Percentiles rank a stretch among this genome's conserved stretches.
These are phyloP conservation scores for Anadara kagoshimensis DNA, from an alignment of 1,140 invertebrate species.

Conservation along the genomic window DNA sequence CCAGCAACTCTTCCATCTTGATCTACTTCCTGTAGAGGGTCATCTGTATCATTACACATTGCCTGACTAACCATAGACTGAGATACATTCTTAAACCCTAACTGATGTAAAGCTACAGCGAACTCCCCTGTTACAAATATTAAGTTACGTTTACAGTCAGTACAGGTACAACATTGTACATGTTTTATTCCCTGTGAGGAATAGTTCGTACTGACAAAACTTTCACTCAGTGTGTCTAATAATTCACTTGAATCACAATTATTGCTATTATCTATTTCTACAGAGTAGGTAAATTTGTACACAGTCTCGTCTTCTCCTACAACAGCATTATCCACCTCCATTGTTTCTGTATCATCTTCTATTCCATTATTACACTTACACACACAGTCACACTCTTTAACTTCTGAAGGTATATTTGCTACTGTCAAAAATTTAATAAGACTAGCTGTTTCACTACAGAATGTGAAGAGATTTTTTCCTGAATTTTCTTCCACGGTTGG, in stretches of 20 bases:
- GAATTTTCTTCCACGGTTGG: slow-evolving; percentile 33
- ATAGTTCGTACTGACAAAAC: too few relatives aligned
- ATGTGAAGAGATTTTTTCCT: slow-evolving; percentile 53
- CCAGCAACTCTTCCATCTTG: slow-evolving; percentile 4
- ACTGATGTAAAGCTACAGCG: slow-evolving; percentile 60
- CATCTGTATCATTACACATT: background rate
- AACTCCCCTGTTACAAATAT: slow-evolving; percentile 62
- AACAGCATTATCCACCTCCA: slow-evolving; percentile 2
- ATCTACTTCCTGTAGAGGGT: background rate
- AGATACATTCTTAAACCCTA: slow-evolving; percentile 57
- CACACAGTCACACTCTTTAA: background rate
- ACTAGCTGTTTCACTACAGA: slow-evolving; percentile 61
- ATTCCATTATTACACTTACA: background rate
- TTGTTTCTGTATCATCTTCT: background rate
- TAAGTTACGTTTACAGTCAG: slow-evolving; percentile 28
- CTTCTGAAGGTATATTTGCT: slow-evolving; percentile 36
- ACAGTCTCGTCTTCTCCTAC: background rate
- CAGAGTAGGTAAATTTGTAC: background rate
- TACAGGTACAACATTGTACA: too few relatives aligned
- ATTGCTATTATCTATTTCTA: background rate
- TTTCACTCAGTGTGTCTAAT: too few relatives aligned
- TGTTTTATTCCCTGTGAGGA: too few relatives aligned
- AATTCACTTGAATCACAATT: too few relatives aligned
- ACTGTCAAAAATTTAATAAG: slow-evolving; percentile 60
- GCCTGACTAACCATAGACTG: slow-evolving; percentile 7